A percentile compares a stretch with the other conserved stretches of the same genome.
Conservation (phyloP, 2,113 vertebrate genomes). For the Pluvianellus socialis region DNA sequence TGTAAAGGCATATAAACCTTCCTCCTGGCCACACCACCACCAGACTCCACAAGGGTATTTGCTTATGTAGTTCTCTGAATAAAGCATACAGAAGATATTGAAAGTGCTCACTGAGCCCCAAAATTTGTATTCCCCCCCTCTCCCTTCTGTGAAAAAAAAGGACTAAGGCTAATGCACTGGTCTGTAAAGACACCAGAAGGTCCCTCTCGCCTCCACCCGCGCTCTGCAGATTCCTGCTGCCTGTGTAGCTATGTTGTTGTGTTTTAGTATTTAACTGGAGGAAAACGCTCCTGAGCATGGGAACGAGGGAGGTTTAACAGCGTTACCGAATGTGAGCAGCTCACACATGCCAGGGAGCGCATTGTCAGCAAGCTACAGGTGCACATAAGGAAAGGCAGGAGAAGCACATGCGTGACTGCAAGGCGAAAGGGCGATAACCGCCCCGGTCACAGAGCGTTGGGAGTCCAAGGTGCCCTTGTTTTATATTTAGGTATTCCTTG, state of each 20-base stretch:
- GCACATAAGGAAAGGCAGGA: constrained; percentile 5
- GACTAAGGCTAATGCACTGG: not conserved
- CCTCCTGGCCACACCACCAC: not conserved
- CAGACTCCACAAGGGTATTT: not conserved
- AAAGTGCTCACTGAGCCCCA: not conserved
- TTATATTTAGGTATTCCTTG: constrained; percentile 66
- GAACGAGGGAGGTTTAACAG: not conserved
- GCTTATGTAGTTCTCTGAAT: not conserved
- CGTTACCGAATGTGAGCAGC: not conserved
- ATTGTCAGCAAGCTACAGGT: not conserved
- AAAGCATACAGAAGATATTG: not conserved
- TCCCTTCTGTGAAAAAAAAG: not conserved
- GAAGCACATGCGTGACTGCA: not conserved
- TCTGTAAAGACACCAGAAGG: not conserved
- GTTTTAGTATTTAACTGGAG: not conserved
- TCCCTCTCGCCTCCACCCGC: not conserved
- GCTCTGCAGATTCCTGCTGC: not conserved
- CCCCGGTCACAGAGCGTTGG: not conserved
- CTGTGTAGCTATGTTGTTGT: not conserved
- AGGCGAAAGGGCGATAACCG: not conserved
- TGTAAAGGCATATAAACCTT: not conserved
- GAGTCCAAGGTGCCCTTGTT: constrained; percentile 59
- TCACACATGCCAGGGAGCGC: accelerated
- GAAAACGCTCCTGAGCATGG: accelerated
- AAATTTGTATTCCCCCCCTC: not conserved